phyloP scores from a whole-genome alignment of 1,140 invertebrate genomes.

The Tetragnatha versicolor region DNA sequence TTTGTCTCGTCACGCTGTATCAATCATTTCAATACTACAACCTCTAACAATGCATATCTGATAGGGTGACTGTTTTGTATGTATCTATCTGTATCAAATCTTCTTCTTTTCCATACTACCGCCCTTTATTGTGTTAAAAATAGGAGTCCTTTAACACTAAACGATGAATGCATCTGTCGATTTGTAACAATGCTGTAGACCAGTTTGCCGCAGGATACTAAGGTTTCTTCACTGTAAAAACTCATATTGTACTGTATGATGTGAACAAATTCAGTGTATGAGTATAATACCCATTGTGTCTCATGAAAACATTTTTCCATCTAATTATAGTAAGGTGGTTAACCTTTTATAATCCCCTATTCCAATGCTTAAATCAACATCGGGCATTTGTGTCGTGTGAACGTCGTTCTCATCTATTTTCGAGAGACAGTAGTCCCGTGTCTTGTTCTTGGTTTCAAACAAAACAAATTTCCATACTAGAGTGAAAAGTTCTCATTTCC shows the following conservation, averaged over 20 bases:
- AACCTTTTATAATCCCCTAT: background rate
- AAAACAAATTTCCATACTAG: too few species aligned
- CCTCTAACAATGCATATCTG: slow-evolving; percentile 26
- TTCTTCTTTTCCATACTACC: slow-evolving; percentile 8
- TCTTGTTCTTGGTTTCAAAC: too few species aligned
- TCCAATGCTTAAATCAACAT: background rate
- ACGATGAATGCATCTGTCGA: slow-evolving; percentile 28
- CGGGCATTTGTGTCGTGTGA: slow-evolving; percentile 1
- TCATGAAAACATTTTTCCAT: slow-evolving; percentile 40
- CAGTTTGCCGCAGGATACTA: slow-evolving; percentile 35
- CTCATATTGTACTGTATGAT: slow-evolving; percentile 40
- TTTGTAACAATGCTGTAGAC: slow-evolving; percentile 46
- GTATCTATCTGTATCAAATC: slow-evolving; percentile 10
- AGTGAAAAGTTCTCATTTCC: too few species aligned
- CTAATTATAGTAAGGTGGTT: slow-evolving; percentile 11
- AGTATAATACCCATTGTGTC: slow-evolving; percentile 16
- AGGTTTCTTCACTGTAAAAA: slow-evolving; percentile 44
- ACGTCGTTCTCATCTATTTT: background rate
- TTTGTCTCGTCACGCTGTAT: slow-evolving; percentile 34
- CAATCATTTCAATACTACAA: background rate
- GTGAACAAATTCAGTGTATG: slow-evolving; percentile 31
- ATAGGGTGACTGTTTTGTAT: slow-evolving; percentile 2
- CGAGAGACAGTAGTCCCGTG: too few species aligned
- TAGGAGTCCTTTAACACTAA: background rate
- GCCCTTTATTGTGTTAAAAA: slow-evolving; percentile 4